phyloP scores from a whole-genome alignment of 2,888 invertebrate species.

The Mermis nigrescens region DNA sequence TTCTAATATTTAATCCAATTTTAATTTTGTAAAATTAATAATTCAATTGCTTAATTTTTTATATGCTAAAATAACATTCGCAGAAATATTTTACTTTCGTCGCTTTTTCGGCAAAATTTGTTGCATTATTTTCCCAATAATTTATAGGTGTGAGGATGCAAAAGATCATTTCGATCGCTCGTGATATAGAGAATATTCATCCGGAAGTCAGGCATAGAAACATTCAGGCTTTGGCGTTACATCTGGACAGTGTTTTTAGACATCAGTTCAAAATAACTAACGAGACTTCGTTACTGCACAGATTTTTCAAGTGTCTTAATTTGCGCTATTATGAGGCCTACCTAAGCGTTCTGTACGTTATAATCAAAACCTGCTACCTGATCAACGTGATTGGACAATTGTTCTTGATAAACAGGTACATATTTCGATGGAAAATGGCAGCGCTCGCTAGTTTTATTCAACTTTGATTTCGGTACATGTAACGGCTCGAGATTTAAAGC shows the following conservation, averaged over 20 bases:
- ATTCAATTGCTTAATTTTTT: too few relatives aligned
- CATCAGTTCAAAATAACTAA: constrained; percentile 15
- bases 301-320: constrained; percentile 24
- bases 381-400: constrained; percentile 25
- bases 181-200: constrained; percentile 26
- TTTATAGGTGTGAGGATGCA: constrained; percentile 25
- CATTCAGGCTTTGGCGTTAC: constrained; percentile 17
- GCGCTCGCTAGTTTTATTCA: too few relatives aligned
- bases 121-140: too few relatives aligned
- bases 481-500: too few relatives aligned
- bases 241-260: constrained; percentile 26
- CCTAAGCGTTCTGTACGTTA: constrained; percentile 25
- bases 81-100: too few relatives aligned
- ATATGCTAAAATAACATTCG: too few relatives aligned
- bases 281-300: constrained; percentile 9
- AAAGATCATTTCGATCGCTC: constrained; percentile 29
- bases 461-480: too few relatives aligned
- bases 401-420: not conserved
- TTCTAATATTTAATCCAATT: too few relatives aligned
- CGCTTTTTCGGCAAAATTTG: too few relatives aligned
- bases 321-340: constrained; percentile 30
- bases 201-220: constrained; percentile 13
- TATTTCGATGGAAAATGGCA: too few relatives aligned
- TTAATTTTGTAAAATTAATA: too few relatives aligned
- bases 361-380: constrained; percentile 25